Base-by-base conservation (phyloP, 2,797 vertebrate species). In the Myotis pilosus region DNA sequence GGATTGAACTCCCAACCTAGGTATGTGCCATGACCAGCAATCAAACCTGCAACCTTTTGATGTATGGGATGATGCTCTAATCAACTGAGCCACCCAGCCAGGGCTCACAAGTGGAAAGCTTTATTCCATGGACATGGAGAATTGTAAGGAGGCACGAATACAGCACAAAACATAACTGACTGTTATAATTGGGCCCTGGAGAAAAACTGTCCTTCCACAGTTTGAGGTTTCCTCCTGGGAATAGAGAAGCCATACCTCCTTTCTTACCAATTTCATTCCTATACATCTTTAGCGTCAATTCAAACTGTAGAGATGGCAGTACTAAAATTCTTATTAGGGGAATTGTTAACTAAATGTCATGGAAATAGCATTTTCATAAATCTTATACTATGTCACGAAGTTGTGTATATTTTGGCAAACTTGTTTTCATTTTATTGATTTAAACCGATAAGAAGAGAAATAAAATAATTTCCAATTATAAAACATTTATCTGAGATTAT, bases 171-270 rank as follows among this genome's bases (percentile, higher is more conserved):
- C 44, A 28, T 60, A 96, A 90, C 91, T 95, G 89, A 30, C 60
- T 96, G 87, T 87, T 87, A 57, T 97, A 98, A 97, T 96, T 97
- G 91, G 97, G 47, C 97, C 93, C 94, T 36, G 6, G 87, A 96
- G 93, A 94, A 53, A 95, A 94, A 72, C 36, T 80, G 78, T 66
- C n/a, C 94, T 76, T 87, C 91, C 81, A 74, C 30, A 90, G 19
- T 71, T 89, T 88, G 53, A 78, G 22, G 66, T 20, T 95, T 96
- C 95, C 95, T 91, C 91, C 57, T 55, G 74, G 92, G 95, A 89
- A 93, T 76, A 88, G 79, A 90, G 87, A 94, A 97, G 90, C n/a
- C 12, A 38, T 75, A 8, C 10, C 33, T 89, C 30, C 81, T 87
- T 94, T 33, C 68, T 82, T 36, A 53, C 10, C 17, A 53, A 36